Evolutionary conservation across 2,888 invertebrate species (phyloP), one percentile per base, ranked within the genome.

Genomic region (Steinernema hermaphroditum): DNA sequence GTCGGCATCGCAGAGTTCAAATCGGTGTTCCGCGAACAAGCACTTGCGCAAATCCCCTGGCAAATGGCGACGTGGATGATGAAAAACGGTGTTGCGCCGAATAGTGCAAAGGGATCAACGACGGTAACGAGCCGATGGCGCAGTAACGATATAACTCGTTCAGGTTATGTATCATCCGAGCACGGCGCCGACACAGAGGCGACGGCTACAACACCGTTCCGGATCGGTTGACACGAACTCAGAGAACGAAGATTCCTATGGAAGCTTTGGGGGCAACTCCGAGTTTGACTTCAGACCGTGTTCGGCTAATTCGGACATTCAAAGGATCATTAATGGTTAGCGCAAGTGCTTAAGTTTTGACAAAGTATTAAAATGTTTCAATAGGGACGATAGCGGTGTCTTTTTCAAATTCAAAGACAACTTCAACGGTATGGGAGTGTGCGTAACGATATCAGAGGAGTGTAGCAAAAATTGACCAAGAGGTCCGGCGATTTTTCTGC

Each of bases 51-150:
- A 16, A 50, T 77, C 22, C 77, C 77, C 9, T 76, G 73, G 69
- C 77, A 77, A 69, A 79, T 77, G 77, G 49, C 77, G 22, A 73
- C 74, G 41, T 77, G 78, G 78, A 79, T 77, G 78, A 71, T 76
- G 22, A 79, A 76, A 34, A 79, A 77, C 57, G 77, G 77, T 22
- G 43, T 44, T 29, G 43, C 44, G 44, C 72, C 72, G 6, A 62
- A 69, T n/a, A 69, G 72, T 46, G 29, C 69, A 24, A 69, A 69
- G 16, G 29, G 62, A 32, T 62, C 62, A 32, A 27, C 62, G 32
- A 62, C 29, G 62, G 62, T 62, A 62, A 8, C 6, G 22, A 19
- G n/a, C n/a, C n/a, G n/a, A n/a, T n/a, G n/a, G n/a, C n/a, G n/a
- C n/a, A n/a, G n/a, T n/a, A n/a, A n/a, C n/a, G n/a, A n/a, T n/a